A percentile compares a stretch with the other conserved stretches of the same genome.
These are phyloP conservation scores for Protobothrops mucrosquamatus DNA, from an alignment of 2,113 vertebrate genomes.

Conservation along the genomic window DNA sequence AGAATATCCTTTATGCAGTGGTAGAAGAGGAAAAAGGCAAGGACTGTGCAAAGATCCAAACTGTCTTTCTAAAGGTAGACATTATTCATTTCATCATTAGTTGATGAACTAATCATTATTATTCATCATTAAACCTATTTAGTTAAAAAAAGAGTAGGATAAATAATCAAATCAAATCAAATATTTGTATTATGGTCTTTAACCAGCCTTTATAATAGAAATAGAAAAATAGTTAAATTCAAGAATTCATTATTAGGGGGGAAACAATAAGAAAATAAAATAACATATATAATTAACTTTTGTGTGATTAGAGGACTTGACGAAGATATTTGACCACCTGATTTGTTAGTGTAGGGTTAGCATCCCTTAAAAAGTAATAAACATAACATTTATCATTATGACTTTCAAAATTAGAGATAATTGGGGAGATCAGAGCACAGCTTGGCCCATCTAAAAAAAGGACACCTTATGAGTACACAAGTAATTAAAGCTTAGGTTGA, in stretches of 20 bases:
- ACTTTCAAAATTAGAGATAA: background rate
- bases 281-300: background rate
- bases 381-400: background rate
- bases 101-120: background rate
- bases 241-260: background rate
- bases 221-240: background rate
- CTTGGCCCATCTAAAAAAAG: background rate
- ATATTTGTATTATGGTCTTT: background rate
- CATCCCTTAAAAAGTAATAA: background rate
- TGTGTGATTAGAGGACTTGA: background rate
- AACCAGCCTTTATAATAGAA: background rate
- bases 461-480: background rate
- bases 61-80: constrained; percentile 84
- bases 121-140: background rate
- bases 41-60: constrained; percentile 86
- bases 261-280: background rate
- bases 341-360: background rate
- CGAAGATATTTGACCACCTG: background rate
- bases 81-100: background rate
- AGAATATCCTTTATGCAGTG: constrained; percentile 85
- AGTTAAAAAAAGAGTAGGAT: background rate
- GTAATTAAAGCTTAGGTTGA: background rate
- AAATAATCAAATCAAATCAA: background rate
- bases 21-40: constrained; percentile 89
- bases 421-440: background rate